Conservation (phyloP, 2,113 vertebrate species). For the Istiophorus platypterus region DNA sequence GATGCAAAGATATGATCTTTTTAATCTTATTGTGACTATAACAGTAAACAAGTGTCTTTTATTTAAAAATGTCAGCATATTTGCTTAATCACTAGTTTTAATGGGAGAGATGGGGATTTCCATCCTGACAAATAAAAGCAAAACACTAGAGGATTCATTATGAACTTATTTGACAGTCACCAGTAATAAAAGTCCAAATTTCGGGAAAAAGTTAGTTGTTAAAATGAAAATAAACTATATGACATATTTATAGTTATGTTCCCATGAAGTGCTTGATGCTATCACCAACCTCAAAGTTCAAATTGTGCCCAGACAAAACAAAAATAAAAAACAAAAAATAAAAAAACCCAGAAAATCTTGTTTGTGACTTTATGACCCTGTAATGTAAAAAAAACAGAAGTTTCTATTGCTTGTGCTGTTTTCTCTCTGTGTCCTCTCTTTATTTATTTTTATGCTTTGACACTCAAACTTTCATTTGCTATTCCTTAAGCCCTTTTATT, state of each 20-base stretch:
- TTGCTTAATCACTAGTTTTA: too few species aligned
- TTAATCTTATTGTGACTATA: too few species aligned
- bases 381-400: not conserved
- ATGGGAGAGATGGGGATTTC: too few species aligned
- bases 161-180: too few species aligned
- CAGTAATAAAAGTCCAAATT: too few species aligned
- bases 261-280: not conserved
- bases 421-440: not conserved
- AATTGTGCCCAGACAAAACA: not conserved
- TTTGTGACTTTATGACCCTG: not conserved
- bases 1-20: too few species aligned
- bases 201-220: not conserved
- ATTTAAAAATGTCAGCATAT: too few species aligned
- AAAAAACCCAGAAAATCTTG: too few species aligned
- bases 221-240: not conserved
- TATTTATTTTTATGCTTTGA: slow-evolving; percentile 12
- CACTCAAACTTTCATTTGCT: not conserved
- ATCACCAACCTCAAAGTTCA: not conserved
- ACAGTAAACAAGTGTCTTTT: too few species aligned
- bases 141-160: too few species aligned
- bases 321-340: not conserved
- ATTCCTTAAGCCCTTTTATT: not conserved
- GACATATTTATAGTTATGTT: not conserved
- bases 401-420: not conserved
- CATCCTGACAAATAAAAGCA: too few species aligned